Evolutionary conservation across 2,113 vertebrate species (phyloP).

Genomic region (Rhodinocichla rosea): DNA sequence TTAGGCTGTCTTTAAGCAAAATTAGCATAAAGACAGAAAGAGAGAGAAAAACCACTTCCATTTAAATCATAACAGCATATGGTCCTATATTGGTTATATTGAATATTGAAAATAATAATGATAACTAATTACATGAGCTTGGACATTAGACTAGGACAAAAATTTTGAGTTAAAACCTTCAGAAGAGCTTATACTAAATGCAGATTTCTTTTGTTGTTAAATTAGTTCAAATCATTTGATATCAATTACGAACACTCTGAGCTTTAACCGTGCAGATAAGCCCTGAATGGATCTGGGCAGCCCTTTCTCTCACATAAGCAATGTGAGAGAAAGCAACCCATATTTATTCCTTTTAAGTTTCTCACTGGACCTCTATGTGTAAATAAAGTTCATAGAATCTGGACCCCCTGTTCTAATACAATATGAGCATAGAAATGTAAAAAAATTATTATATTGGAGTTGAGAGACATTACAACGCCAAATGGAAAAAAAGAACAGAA

Average conservation of each 20-base stretch:
- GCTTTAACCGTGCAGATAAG: neutral
- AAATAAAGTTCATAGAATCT: neutral
- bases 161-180: neutral
- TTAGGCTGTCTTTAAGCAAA: neutral
- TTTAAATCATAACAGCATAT: neutral
- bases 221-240: neutral
- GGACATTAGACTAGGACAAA: neutral
- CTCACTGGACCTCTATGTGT: neutral
- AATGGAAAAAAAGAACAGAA: neutral
- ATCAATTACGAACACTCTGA: neutral
- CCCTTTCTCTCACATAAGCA: neutral
- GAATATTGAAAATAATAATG: neutral
- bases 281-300: neutral
- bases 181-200: neutral
- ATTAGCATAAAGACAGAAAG: neutral
- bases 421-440: neutral
- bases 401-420: neutral
- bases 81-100: neutral
- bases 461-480: neutral
- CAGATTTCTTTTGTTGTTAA: neutral
- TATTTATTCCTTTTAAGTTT: neutral
- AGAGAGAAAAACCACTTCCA: neutral
- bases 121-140: neutral
- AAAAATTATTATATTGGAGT: neutral
- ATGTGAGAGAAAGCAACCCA: neutral